A percentile compares a stretch with the other conserved stretches of the same genome.
phyloP scores from a whole-genome alignment of 2,797 vertebrate genomes.

The Amblyopsis hoosieri region DNA sequence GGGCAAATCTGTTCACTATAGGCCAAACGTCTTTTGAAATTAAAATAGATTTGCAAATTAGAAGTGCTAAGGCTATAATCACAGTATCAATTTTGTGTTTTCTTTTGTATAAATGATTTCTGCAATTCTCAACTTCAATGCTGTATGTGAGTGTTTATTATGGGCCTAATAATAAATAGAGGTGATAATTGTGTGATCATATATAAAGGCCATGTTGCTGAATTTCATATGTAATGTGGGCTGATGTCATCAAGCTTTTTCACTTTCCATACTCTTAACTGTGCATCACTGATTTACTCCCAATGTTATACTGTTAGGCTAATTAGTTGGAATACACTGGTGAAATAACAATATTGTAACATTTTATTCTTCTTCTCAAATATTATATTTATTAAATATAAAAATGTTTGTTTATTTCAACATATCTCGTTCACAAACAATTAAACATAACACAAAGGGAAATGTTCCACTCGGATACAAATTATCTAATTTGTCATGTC shows the following conservation, averaged over 20 bases:
- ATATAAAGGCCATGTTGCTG: background rate
- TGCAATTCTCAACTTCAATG: background rate
- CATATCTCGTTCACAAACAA: slow-evolving; percentile 9
- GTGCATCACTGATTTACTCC: no score
- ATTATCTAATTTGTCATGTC: slow-evolving; percentile 51
- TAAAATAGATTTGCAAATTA: slow-evolving; percentile 6
- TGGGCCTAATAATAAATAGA: no score
- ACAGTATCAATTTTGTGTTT: background rate
- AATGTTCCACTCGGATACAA: slow-evolving; percentile 36
- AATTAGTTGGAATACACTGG: no score
- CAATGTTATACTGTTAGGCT: no score
- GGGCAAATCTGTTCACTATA: no score
- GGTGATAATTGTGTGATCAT: background rate
- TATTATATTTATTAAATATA: no score
- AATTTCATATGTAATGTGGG: background rate
- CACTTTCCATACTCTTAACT: no score
- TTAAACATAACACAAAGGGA: slow-evolving; percentile 18
- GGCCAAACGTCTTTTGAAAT: slow-evolving; percentile 17
- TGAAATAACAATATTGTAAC: no score
- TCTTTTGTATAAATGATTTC: background rate
- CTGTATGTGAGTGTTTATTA: background rate
- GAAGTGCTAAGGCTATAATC: background rate
- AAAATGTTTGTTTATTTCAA: slow-evolving; percentile 7
- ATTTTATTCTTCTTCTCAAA: no score
- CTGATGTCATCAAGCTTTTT: background rate